Evolutionary conservation across 2,888 invertebrate genomes (phyloP).

Genomic region (Lithophane socia): DNA sequence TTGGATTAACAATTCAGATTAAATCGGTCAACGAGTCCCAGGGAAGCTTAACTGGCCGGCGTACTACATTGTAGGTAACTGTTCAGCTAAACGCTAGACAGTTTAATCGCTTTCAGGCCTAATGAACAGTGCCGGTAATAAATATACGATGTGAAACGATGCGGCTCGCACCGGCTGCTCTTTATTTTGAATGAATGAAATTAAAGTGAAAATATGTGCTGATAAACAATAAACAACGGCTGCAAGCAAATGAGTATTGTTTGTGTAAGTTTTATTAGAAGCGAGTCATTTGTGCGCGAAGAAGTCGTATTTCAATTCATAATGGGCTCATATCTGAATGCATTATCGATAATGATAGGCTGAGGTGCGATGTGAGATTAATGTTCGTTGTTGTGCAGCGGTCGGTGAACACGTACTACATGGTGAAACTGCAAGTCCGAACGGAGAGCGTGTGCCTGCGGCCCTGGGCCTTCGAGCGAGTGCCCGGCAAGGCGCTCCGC

Average conservation of each 20-base stretch:
- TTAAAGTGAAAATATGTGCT: conserved; percentile 65
- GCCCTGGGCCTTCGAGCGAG: conserved; percentile 98
- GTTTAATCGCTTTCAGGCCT: conserved; percentile 79
- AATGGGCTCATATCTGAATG: conserved; percentile 58
- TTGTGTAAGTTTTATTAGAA: conserved; percentile 61
- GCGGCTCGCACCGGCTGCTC: conserved; percentile 62
- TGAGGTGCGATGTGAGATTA: conserved; percentile 56
- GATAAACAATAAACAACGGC: conserved; percentile 45
- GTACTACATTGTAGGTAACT: conserved; percentile 67
- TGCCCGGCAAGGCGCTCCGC: conserved; percentile 97
- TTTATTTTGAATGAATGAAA: conserved; percentile 66
- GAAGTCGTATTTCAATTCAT: conserved; percentile 49
- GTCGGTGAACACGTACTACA: conserved; percentile 97
- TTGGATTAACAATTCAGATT: conserved; percentile 87
- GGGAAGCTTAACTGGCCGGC: conserved; percentile 57
- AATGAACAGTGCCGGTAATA: conserved; percentile 74
- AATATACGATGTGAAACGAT: conserved; percentile 72
- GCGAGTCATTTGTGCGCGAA: conserved; percentile 47
- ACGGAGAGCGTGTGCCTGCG: conserved; percentile 97
- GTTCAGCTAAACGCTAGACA: conserved; percentile 68
- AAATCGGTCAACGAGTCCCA: conserved; percentile 77
- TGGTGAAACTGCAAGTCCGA: conserved; percentile 97
- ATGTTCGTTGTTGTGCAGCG: conserved; percentile 68
- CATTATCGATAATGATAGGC: conserved; percentile 64
- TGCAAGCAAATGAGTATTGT: conserved; percentile 33